phyloP scores from a whole-genome alignment of 2,888 invertebrate genomes.

The Eremobia ochroleuca region DNA sequence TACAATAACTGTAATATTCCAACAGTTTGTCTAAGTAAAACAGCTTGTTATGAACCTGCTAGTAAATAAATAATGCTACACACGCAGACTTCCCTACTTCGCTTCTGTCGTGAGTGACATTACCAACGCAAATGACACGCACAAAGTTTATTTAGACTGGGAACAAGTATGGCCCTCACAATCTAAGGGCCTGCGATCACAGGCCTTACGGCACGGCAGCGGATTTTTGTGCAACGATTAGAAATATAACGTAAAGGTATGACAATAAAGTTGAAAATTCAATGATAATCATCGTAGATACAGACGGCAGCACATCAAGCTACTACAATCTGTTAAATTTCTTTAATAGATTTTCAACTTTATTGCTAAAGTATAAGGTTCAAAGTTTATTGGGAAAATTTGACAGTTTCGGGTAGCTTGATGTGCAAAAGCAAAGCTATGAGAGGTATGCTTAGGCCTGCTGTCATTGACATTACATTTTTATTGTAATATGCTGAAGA shows the following conservation, averaged over 20 bases:
- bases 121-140: slow-evolving; percentile 52
- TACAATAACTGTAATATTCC: neutral
- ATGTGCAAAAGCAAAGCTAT: neutral
- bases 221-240: neutral
- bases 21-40: neutral
- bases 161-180: slow-evolving; percentile 22
- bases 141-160: slow-evolving; percentile 18
- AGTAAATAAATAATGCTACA: slow-evolving; percentile 36
- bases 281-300: neutral
- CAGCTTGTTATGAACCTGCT: slow-evolving; percentile 16
- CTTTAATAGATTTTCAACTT: no score
- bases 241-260: neutral
- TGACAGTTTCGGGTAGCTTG: no score
- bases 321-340: no score
- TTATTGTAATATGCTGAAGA: neutral
- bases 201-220: neutral
- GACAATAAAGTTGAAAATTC: neutral
- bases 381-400: no score
- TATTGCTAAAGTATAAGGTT: no score
- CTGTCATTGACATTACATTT: neutral
- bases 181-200: neutral
- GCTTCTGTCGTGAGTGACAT: slow-evolving; percentile 44
- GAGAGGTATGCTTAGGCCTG: neutral
- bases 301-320: no score
- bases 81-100: slow-evolving; percentile 34